Evolutionary conservation across 2,888 invertebrate species (phyloP), one percentile per base, ranked within the genome.

Genomic region (Latrodectus hesperus): DNA sequence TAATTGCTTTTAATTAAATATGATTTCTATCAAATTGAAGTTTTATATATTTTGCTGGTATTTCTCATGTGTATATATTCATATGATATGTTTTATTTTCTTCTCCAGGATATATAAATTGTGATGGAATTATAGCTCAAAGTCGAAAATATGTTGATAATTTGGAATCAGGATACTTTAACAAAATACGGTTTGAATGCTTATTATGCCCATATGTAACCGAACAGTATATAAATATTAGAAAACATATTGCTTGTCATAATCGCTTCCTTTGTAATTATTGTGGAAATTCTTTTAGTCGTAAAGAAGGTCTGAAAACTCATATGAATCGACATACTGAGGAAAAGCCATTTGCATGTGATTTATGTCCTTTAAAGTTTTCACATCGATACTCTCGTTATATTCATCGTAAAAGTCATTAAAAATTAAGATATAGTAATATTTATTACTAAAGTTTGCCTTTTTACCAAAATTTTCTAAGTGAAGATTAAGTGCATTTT

Each of bases 331-430:
- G 53, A 10, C 85, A 86, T 38, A 76, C 76, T 9, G 76, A 75
- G 9, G 75, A 75, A 49, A 80, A 80, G 14, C 75, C 85, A 10
- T 86, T 80, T 76, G 38, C 17, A 12, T 86, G 85, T 71, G 76
- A 70, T 49, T 9, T 74, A n/a, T 86, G 85, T 38, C 70, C 74
- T 53, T 51, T 76, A 55, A 80, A 76, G 26, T 86, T 86, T 70
- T 74, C 85, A 22, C 85, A 86, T 72, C 80, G 79, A 8, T 86
- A 86, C 65, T 80, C 64, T 49, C 85, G 75, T 16, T 86, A 76
- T 38, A 64, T 86, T n/a, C 85, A 86, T 65, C 80, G 76, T 12
- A 86, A 80, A 72, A 80, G n/a, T 49, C 85, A 86, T 71, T 49
- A 60, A 60, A 11, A 60, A 16, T 16, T 60, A 10, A 6, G 2